Evolutionary conservation across 2,113 vertebrate species (phyloP), one percentile per base, ranked within the genome.

Genomic region (Columbina picui): DNA sequence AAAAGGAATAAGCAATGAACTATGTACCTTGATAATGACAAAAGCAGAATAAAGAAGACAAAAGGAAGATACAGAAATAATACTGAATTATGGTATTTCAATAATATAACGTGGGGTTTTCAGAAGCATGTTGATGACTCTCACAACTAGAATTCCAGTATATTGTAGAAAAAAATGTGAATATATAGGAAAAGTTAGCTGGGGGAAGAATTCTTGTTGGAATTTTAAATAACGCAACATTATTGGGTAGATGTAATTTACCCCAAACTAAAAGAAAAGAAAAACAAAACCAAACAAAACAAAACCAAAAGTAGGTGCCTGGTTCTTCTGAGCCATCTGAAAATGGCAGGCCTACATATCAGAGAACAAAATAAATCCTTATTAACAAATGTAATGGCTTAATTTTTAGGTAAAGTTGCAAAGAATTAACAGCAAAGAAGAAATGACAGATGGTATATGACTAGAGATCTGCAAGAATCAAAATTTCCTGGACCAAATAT

Each of bases 401-500:
- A 4, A 1, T 6, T 93, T 94, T 78, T 50, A 80, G 18, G 32
- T 82, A 76, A 84, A 82, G 17, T 75, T 87, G 25, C 12, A 84
- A 87, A 60, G 26, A 90, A 86, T 70, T 70, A 55, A 70, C 88
- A 90, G 38, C 22, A 77, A 91, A 92, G 41, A 86, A 60, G 56
- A 79, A 88, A 88, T 55, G 25, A 67, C 59, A 92, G 63, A 90
- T 81, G 47, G 63, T 30, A 55, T 47, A 74, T 70, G 41, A 70
- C 55, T 69, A 84, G 50, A 93, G 59, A 93, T 29, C 29, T 70
- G 38, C 64, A 75, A 55, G 67, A 94, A 86, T 47, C 4, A 93
- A 85, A 89, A 74, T 74, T 78, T 93, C 55, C 76, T 90, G 68
- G 52, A 77, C 34, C 56, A 90, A 86, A 92, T 74, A 86, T 93